Conservation (phyloP, 2,113 vertebrate species). For the Tragelaphus strepsiceros region DNA sequence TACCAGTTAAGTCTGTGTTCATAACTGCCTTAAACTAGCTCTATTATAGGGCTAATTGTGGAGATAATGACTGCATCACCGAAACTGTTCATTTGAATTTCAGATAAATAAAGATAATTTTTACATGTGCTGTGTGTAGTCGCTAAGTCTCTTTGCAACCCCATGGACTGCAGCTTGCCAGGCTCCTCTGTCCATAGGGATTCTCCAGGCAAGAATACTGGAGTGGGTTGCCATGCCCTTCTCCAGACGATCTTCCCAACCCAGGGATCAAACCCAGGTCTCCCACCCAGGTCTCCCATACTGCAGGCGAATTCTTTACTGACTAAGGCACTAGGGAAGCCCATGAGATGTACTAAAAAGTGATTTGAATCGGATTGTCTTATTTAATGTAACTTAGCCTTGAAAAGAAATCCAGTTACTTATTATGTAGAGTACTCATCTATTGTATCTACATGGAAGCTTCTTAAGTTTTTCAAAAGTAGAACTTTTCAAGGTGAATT, state of each 20-base stretch:
- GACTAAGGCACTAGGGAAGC: not conserved
- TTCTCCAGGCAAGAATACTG: not conserved
- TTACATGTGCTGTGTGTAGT: not conserved
- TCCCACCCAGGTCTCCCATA: not conserved
- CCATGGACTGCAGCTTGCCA: not conserved
- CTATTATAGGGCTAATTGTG: not conserved
- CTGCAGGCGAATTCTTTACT: not conserved
- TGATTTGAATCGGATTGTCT: not conserved
- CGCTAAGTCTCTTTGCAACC: not conserved
- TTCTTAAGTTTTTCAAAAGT: not conserved
- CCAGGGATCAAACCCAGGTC: not conserved
- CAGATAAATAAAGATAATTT: not conserved
- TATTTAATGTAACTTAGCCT: not conserved
- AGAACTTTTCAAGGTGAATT: constrained; percentile 27
- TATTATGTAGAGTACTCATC: not conserved
- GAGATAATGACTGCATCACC: not conserved
- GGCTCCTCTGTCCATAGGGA: not conserved
- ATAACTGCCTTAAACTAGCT: not conserved
- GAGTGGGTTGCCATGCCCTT: not conserved
- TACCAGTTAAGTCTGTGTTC: not conserved
- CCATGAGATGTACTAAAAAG: not conserved
- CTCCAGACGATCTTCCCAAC: not conserved
- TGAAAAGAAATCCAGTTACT: constrained; percentile 33
- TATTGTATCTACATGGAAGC: not conserved
- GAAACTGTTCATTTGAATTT: not conserved